Conservation (phyloP, 2,797 vertebrate genomes). For the Bufotes viridis region DNA sequence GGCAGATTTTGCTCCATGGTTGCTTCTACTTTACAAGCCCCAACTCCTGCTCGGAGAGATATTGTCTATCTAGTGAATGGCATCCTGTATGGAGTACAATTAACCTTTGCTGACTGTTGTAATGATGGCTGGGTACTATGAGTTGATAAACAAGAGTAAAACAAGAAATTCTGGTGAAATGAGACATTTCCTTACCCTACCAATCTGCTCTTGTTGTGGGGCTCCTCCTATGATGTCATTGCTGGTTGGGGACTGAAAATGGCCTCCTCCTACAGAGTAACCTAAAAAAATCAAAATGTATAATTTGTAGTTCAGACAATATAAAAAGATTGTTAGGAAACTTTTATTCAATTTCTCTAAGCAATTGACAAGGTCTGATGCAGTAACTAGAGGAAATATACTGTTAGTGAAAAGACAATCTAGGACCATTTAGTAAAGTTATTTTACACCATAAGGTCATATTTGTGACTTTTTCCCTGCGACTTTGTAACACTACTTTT, state of each 20-base stretch:
- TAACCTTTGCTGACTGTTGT: too few species aligned
- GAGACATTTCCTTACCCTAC: conserved; percentile 84
- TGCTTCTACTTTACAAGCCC: too few species aligned
- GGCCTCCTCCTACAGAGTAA: conserved; percentile 91
- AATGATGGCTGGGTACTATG: too few species aligned
- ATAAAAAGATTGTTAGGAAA: background rate
- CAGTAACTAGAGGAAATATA: background rate
- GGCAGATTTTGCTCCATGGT: too few species aligned
- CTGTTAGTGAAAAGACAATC: too few species aligned
- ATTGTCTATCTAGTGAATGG: background rate
- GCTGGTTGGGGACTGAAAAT: conserved; percentile 78
- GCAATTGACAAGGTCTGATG: background rate
- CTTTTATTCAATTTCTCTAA: background rate
- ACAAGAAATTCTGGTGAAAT: background rate
- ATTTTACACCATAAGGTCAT: too few species aligned
- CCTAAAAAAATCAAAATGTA: conserved; percentile 76
- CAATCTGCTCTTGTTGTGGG: conserved; percentile 90
- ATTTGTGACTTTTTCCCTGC: too few species aligned
- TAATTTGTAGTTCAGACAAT: background rate
- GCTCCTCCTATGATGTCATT: conserved; percentile 91
- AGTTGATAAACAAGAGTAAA: too few species aligned
- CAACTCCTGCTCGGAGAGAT: background rate
- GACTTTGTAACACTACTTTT: too few species aligned
- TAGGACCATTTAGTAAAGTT: too few species aligned
- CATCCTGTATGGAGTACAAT: too few species aligned